Percentiles rank a stretch among this genome's conserved stretches.
Conservation (phyloP, 37 sponge, comb jelly and placozoan species). For the Geodia barretti region DNA sequence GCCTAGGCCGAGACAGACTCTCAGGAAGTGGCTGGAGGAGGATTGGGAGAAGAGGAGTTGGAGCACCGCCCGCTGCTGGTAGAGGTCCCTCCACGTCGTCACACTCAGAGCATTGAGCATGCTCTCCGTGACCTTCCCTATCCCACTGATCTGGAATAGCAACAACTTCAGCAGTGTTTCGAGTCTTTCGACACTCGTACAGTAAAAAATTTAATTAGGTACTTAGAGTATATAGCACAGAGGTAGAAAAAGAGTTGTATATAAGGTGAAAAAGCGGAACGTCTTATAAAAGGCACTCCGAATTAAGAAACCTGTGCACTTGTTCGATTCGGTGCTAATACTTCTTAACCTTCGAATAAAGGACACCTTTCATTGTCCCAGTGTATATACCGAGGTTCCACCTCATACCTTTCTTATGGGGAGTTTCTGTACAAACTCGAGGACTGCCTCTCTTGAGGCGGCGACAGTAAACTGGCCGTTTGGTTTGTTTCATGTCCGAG, state of each 20-base stretch:
- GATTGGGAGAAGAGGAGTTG: slow-evolving; percentile 65
- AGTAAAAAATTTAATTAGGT: too few relatives aligned
- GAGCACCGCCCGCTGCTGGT: slow-evolving; percentile 77
- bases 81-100: slow-evolving; percentile 69
- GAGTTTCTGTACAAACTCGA: slow-evolving; percentile 78
- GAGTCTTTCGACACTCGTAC: too few relatives aligned
- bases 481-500: slow-evolving; percentile 96
- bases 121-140: slow-evolving; percentile 94
- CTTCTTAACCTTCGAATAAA: too few relatives aligned
- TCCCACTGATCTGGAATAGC: slow-evolving; percentile 69
- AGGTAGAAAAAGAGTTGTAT: too few relatives aligned
- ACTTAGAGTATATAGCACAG: too few relatives aligned
- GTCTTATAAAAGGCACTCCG: too few relatives aligned
- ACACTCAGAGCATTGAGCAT: slow-evolving; percentile 84
- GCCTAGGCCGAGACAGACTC: slow-evolving; percentile 78
- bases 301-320: too few relatives aligned
- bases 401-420: slow-evolving; percentile 93
- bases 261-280: too few relatives aligned
- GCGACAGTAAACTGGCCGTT: slow-evolving; percentile 86
- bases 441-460: slow-evolving; percentile 68
- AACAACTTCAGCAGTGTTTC: not conserved
- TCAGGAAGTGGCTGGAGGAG: slow-evolving; percentile 68
- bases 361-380: too few relatives aligned
- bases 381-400: too few relatives aligned
- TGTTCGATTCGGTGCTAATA: too few relatives aligned